Evolutionary conservation across 2,888 invertebrate species (phyloP), one percentile per base, ranked within the genome.

Genomic region (Lasioglossum villosulum): DNA sequence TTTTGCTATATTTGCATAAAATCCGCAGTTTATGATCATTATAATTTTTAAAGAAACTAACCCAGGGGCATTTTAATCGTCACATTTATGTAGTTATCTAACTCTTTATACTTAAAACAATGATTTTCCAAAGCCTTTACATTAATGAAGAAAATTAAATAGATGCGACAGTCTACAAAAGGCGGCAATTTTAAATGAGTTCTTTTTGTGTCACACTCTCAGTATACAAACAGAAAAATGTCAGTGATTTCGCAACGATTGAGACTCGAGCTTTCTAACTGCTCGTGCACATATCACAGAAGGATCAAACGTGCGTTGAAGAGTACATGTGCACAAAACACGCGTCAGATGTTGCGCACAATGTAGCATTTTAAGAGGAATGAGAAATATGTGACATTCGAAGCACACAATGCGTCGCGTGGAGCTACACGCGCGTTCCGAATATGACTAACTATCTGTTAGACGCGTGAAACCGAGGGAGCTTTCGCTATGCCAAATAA

Each of bases 301-400:
- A 37, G 34, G 63, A 39, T 48, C 71, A n/a, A 75, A 84, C 42
- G 34, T 39, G 86, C 78, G 76, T 76, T 72, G 45, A 82, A 74
- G 63, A 56, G 71, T 42, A 27, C 42, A 8, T 71, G 19, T 42
- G 71, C 27, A 27, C 27, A 8, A 56, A 75, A 70, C 71, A 68
- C 68, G 68, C 37, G 12, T 34, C 37, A 37, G 34, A 37, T 68
- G 75, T 75, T 75, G 27, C 42, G 74, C 68, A 86, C 79, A 66
- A 87, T 88, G 86, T 66, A 34, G 37, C 79, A 39, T 76, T 87
- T 86, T 82, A 76, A 42, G 66, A 76, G 16, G 82, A 72, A 84
- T 80, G 84, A 63, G 88, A 45, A 70, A 74, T 82, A 66, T 59
- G 66, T 79, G 82, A 88, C 78, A 76, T 86, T 77, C 79, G 82